Evolutionary conservation across 2,797 vertebrate genomes (phyloP).

Genomic region (Rhadinocentrus ornatus): DNA sequence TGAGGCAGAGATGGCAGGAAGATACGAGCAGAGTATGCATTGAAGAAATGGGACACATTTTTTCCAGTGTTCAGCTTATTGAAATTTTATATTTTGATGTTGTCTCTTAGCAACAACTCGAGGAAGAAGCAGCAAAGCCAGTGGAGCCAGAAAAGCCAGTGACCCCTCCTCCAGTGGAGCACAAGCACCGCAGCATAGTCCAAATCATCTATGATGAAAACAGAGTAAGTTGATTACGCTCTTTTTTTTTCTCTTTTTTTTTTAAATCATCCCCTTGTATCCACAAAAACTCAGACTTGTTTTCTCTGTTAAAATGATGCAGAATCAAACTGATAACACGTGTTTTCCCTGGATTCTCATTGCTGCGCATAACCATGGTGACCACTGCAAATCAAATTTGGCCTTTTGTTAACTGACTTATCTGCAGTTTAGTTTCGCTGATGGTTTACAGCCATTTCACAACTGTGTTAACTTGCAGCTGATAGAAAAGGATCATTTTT

Average conservation of each 20-base stretch:
- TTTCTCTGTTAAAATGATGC: conserved; percentile 2
- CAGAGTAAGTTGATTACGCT: conserved; percentile 84
- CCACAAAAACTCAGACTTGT: background rate
- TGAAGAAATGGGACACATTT: background rate
- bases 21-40: background rate
- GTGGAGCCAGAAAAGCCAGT: conserved; percentile 96
- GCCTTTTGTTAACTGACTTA: conserved; percentile 1
- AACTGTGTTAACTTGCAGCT: background rate
- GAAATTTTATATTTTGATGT: conserved; percentile 62
- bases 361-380: conserved; percentile 2
- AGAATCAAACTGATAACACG: background rate
- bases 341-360: background rate
- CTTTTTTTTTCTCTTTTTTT: background rate
- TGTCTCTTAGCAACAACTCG: conserved; percentile 97
- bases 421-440: conserved; percentile 16
- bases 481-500: conserved; percentile 12
- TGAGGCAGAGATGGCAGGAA: conserved; percentile 20
- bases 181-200: conserved; percentile 98
- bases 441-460: background rate
- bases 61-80: conserved; percentile 19
- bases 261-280: background rate
- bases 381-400: conserved; percentile 9
- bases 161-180: conserved; percentile 97
- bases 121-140: conserved; percentile 98
- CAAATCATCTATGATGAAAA: conserved; percentile 99